These are phyloP conservation scores for Acanthosoma haemorrhoidale DNA, from an alignment of 2,888 invertebrate genomes.

Conservation along the genomic window DNA sequence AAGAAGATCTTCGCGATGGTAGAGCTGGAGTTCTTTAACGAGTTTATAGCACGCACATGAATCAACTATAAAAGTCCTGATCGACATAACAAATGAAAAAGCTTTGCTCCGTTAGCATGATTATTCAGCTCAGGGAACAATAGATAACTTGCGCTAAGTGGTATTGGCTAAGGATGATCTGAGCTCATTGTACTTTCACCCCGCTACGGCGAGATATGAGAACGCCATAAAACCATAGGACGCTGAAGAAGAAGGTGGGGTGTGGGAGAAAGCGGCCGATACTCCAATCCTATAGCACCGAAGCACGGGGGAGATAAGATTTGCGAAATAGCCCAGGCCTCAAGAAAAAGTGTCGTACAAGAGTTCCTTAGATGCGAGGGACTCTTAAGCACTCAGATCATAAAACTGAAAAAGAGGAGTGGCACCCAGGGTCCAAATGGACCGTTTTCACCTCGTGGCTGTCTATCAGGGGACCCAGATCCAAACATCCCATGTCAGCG, in stretches of 20 bases:
- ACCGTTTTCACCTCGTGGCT: too few species aligned
- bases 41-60: too few species aligned
- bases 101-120: neutral
- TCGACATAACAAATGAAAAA: too few species aligned
- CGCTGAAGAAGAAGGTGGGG: neutral
- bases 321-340: neutral
- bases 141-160: neutral
- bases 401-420: conserved; percentile 14
- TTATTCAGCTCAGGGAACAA: neutral
- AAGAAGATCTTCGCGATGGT: too few species aligned
- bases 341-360: neutral
- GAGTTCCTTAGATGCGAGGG: neutral
- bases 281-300: too few species aligned
- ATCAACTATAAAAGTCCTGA: too few species aligned
- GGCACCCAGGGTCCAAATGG: neutral
- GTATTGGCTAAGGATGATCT: too few species aligned
- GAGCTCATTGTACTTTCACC: neutral
- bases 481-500: neutral
- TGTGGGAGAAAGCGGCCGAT: neutral
- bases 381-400: neutral
- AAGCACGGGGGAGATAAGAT: neutral
- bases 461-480: too few species aligned
- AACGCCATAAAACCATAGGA: neutral
- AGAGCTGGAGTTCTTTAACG: too few species aligned
- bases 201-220: neutral